Base-by-base conservation (phyloP, 2,113 vertebrate species). In the Charadrius vociferus region DNA sequence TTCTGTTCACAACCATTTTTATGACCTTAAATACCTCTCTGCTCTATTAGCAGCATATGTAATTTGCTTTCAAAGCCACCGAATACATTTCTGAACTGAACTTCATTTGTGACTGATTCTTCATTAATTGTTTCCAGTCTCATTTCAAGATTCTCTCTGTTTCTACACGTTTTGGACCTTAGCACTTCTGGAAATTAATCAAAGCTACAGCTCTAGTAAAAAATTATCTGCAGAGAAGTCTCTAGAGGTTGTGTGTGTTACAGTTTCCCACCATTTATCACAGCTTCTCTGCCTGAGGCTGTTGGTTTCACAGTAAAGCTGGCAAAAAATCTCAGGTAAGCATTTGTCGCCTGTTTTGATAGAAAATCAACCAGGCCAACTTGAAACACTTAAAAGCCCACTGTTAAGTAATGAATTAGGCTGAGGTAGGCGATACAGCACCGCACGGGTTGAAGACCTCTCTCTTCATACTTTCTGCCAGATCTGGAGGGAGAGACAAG, bases 161-260 rank as follows among this genome's bases (percentile, higher is more conserved):
- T 93, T 87, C 70, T 91, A 91, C 87, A 91, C 15, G 73, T 94
- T 93, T 94, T 90, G 39, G 27, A 88, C 58, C 50, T 68, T 75
- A 82, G 61, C 10, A 9, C 32, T 95, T 81, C 75, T 93, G 95
- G 92, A 95, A 95, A 88, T 26, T 43, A 80, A 95, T 79, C 81
- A 95, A 80, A 87, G 22, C 53, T 87, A 72, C 1, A 10, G 8
- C 32, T 88, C 66, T 45, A 95, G 66, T 66, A 66, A 70, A 91
- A 82, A 52, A 21, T 36, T 52, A 52, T 45, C 39, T 62, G 27
- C 34, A 75, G 47, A 85, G 27, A 56, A 75, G 36, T 68, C 65
- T 82, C 87, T 62, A 88, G 66, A 30, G n/a, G 34, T n/a, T 83
- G 29, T 23, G 16, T 37, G 52, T 67, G 49, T 63, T 91, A 23